Base-by-base conservation (phyloP, 2,113 vertebrate species). In the Sebastes fasciatus region DNA sequence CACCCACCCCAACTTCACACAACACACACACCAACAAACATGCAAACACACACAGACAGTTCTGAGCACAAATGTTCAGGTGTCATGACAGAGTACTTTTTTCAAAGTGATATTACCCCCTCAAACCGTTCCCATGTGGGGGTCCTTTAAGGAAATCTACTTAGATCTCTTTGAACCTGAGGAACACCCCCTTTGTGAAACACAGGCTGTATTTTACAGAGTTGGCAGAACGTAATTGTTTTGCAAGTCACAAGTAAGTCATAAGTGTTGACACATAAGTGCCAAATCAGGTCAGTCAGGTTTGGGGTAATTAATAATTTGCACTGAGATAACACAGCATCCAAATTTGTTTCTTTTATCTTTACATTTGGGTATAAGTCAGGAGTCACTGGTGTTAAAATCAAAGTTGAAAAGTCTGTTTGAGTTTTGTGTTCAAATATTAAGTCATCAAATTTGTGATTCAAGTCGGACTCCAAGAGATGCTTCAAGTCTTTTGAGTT, bases 161-260 rank as follows among this genome's bases (percentile, higher is more conserved):
- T 17, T 23, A 3, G 9, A 63, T 71, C 67, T 54, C 40, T 45
- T 55, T 26, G 5, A 62, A 72, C 77, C 68, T 80, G 78, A 40
- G 49, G 34, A 55, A 67, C 48, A 16, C 21, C 43, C 10, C 16
- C 14, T 23, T 8, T 66, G 8, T 17, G 26, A 17, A 79, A 48
- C 12, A 1, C 13, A 62, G 26, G 17, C 23, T 49, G 16, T 17
- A 43, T 4, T 64, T 64, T 6, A 23, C 8, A 42, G 46, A 61
- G 12, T 26, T n/a, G 26, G 23, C 19, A 51, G 2, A 49, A 68
- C 16, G 8, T 10, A 19, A 16, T 48, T 49, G 23, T 34, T 68
- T 68, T 48, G 19, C 4, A 65, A 45, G n/a, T 17, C 74, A 54
- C 26, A 66, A 46, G 12, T 54, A 64, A 73, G 26, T 74, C 17